Conservation (phyloP, 1,140 invertebrate genomes). For the Pomacea maculata region DNA sequence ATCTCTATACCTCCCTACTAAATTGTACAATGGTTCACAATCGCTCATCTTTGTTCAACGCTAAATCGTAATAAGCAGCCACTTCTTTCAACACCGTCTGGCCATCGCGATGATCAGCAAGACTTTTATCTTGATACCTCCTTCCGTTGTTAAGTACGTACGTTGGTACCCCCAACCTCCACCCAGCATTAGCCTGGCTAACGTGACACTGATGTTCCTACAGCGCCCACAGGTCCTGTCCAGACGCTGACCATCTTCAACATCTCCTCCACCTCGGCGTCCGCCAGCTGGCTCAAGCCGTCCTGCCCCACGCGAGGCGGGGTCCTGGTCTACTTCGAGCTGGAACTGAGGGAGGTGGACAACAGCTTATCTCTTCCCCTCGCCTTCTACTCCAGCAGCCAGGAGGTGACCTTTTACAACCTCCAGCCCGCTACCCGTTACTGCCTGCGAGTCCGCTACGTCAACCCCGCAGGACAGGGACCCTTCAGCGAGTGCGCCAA, state of each 20-base stretch:
- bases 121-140: no score
- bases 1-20: no score
- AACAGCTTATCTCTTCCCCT: not conserved
- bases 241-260: slow-evolving; percentile 13
- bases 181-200: not conserved
- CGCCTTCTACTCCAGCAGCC: no score
- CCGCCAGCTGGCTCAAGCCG: slow-evolving; percentile 32
- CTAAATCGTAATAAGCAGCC: no score
- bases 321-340: slow-evolving; percentile 18
- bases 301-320: slow-evolving; percentile 38
- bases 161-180: not conserved
- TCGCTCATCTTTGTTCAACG: no score
- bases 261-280: slow-evolving; percentile 24
- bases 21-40: no score
- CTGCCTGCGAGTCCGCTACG: slow-evolving; percentile 32
- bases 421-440: slow-evolving; percentile 39
- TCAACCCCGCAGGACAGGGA: slow-evolving; percentile 41
- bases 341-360: slow-evolving; percentile 6
- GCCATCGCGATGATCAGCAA: no score
- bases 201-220: not conserved
- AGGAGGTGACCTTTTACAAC: slow-evolving; percentile 2
- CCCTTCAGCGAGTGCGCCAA: not conserved
- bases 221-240: slow-evolving; percentile 33
- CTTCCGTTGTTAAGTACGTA: not conserved
- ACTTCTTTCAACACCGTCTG: no score